These are phyloP conservation scores for Chydorus sphaericus DNA, from an alignment of 2,888 invertebrate species.

Conservation along the genomic window DNA sequence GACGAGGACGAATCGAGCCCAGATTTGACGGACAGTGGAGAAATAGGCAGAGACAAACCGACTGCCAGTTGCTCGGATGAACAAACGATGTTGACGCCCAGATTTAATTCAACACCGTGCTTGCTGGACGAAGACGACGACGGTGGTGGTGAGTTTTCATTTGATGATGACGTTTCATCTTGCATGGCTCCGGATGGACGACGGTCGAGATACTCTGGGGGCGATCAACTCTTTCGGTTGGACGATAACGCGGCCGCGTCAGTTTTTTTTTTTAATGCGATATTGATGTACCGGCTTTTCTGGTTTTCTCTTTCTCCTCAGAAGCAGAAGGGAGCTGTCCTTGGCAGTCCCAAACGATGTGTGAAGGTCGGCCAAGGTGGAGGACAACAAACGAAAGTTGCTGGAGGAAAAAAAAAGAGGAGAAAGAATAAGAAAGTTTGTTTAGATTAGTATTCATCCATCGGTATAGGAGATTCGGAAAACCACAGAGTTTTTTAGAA, in stretches of 20 bases:
- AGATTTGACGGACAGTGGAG: not conserved
- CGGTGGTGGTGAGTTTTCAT: not conserved
- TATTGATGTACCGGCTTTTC: not conserved
- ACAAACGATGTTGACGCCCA: conserved; percentile 9
- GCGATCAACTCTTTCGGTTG: too few relatives aligned
- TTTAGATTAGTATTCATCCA: too few relatives aligned
- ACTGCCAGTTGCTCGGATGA: not conserved
- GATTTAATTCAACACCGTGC: not conserved
- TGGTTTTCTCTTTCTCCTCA: too few relatives aligned
- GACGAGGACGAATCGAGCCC: conserved; percentile 4
- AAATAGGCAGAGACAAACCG: conserved; percentile 6
- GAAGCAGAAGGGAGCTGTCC: too few relatives aligned
- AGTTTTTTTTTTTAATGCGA: not conserved
- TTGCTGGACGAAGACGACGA: not conserved
- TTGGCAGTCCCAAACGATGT: conserved; percentile 6
- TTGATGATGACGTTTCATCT: not conserved
- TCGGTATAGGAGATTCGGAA: too few relatives aligned
- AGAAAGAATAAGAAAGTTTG: too few relatives aligned
- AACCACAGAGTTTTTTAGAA: too few relatives aligned
- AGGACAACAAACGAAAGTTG: too few relatives aligned
- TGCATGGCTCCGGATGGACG: conserved; percentile 8
- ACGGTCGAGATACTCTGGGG: too few relatives aligned
- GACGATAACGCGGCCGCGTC: too few relatives aligned
- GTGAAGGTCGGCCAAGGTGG: conserved; percentile 8
- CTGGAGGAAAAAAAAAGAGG: too few relatives aligned